Evolutionary conservation across 2,797 vertebrate genomes (phyloP), one percentile per base, ranked within the genome.

Genomic region (Danio albolineatus): DNA sequence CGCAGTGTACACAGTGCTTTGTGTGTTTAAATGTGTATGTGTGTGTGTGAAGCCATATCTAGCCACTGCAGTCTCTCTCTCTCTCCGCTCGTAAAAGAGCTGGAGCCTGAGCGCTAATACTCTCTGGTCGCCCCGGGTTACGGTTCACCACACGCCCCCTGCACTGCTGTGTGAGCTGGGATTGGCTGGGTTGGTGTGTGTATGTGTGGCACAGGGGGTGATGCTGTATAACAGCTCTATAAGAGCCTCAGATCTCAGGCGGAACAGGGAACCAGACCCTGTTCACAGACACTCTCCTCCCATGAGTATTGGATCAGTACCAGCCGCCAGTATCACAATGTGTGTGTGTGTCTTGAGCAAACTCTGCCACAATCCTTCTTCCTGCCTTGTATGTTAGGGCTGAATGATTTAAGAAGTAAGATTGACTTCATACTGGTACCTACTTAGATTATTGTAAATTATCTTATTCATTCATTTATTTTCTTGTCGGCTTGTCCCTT

Each of bases 141-240:
- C 76, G 76, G 76, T 71, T 79, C 70, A 76, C 70, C 71, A 76
- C 73, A 75, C 79, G 46, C 78, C 70, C 64, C 70, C 61, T 75
- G 71, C 46, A 57, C 61, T 48, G 49, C 73, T 75, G 51, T 61
- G 61, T 51, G 75, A 60, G 71, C 60, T 67, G 38, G 76, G 76
- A 79, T 79, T 79, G 76, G 76, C 21, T 71, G 56, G 66, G 67
- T 57, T 71, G 56, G 54, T 49, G 71, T 44, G 60, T 43, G 44
- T 53, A 21, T 75, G 73, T 66, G 16, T 48, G 75, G 44, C 59
- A 73, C 16, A 16, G 21, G 44, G 53, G 43, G n/a, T 61, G 38
- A 43, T 78, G 67, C 76, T 78, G 46, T 61, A 62, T 71, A 78
- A 53, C 76, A 62, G 53, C 76, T 78, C 46, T 71, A 54, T 71